These are phyloP conservation scores for Caenorhabditis afra DNA, from an alignment of 2,888 invertebrate species.

Conservation along the genomic window DNA sequence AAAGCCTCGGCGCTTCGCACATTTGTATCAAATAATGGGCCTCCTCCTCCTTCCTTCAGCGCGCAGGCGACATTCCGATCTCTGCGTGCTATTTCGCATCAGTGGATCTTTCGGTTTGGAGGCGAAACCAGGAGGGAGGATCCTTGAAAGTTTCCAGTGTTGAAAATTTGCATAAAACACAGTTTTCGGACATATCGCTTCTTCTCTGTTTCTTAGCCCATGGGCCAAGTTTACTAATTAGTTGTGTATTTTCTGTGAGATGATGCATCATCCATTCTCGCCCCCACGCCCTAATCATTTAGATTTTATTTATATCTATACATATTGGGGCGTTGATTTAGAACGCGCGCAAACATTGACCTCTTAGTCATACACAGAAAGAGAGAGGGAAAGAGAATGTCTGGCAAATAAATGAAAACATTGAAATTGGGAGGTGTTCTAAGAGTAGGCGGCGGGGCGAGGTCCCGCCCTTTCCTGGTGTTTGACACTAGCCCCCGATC, in stretches of 20 bases:
- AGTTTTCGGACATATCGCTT: constrained; percentile 7
- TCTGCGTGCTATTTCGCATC: constrained; percentile 51
- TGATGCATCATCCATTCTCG: too few relatives aligned
- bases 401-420: constrained; percentile 47
- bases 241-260: too few relatives aligned
- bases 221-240: too few relatives aligned
- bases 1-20: constrained; percentile 34
- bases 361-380: constrained; percentile 50
- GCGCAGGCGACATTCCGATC: constrained; percentile 49
- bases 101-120: constrained; percentile 28
- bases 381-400: too few relatives aligned
- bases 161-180: constrained; percentile 46
- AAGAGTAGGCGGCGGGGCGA: too few relatives aligned
- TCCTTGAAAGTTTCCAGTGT: constrained; percentile 29
- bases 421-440: constrained; percentile 40
- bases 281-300: too few relatives aligned
- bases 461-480: constrained; percentile 35
- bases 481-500: constrained; percentile 23
- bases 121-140: constrained; percentile 8
- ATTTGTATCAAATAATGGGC: constrained; percentile 57
- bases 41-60: constrained; percentile 12
- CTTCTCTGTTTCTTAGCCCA: constrained; percentile 15
- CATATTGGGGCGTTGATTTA: constrained; percentile 41
- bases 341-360: constrained; percentile 51
- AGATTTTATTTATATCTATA: too few relatives aligned